Percentiles rank a stretch among this genome's conserved stretches.
These are phyloP conservation scores for Chanos chanos DNA, from an alignment of 2,797 vertebrate species.

Conservation along the genomic window DNA sequence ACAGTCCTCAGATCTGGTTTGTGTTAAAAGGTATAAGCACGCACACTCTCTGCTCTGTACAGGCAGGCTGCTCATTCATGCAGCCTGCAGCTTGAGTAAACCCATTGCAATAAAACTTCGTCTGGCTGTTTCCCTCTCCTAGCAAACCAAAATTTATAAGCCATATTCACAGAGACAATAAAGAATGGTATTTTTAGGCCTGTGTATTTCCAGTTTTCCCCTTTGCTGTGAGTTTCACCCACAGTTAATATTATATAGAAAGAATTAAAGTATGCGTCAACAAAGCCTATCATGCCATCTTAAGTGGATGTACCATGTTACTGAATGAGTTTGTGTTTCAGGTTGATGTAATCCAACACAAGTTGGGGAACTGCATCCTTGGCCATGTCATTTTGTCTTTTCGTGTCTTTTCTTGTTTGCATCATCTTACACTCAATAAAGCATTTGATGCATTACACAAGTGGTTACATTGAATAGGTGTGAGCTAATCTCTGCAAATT, in stretches of 20 bases:
- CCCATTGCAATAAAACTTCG: too few species aligned
- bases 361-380: conserved; percentile 63
- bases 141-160: too few species aligned
- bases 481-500: too few species aligned
- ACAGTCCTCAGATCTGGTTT: not conserved
- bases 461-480: too few species aligned
- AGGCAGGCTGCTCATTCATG: too few species aligned
- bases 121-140: too few species aligned
- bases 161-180: too few species aligned
- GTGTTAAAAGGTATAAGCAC: not conserved
- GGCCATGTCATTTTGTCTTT: conserved; percentile 67
- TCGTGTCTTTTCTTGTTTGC: conserved; percentile 58
- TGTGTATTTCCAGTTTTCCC: conserved; percentile 9
- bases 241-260: conserved; percentile 65
- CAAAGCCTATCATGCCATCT: conserved; percentile 71
- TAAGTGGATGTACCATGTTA: conserved; percentile 78
- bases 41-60: too few species aligned
- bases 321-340: conserved; percentile 70
- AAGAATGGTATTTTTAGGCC: too few species aligned
- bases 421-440: too few species aligned
- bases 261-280: conserved; percentile 71
- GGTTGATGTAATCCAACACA: conserved; percentile 73
- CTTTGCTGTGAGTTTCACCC: conserved; percentile 33
- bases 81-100: too few species aligned
- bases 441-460: too few species aligned